phyloP scores from a whole-genome alignment of 2,888 invertebrate genomes.

The Mythimna pallens region DNA sequence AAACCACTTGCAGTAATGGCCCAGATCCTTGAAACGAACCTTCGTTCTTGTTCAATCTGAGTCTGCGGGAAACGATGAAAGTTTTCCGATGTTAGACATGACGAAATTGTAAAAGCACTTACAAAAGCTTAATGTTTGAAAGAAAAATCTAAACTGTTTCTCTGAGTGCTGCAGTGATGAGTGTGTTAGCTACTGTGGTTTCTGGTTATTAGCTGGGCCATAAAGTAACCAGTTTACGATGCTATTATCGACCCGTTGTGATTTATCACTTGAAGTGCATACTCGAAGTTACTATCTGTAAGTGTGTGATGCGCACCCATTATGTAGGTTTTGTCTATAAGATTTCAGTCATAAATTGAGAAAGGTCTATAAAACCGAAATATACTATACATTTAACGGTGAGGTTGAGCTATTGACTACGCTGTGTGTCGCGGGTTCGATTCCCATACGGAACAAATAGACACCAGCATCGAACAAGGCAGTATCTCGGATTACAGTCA shows the following conservation, averaged over 20 bases:
- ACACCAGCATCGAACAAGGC: no score
- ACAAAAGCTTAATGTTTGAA: neutral
- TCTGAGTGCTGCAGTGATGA: neutral
- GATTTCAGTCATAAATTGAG: neutral
- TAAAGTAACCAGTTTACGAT: slow-evolving; percentile 26
- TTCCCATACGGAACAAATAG: no score
- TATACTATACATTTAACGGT: no score
- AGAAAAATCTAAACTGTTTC: slow-evolving; percentile 3
- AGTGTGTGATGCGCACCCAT: neutral
- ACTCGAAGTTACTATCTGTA: neutral
- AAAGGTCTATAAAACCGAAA: neutral
- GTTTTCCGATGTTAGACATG: slow-evolving; percentile 4
- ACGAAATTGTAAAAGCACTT: slow-evolving; percentile 21
- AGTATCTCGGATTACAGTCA: no score
- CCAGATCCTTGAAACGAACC: slow-evolving; percentile 24
- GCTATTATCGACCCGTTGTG: slow-evolving; percentile 12
- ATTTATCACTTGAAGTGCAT: slow-evolving; percentile 21
- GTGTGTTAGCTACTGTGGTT: neutral
- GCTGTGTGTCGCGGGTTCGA: no score
- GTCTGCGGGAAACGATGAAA: neutral
- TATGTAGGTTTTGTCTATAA: slow-evolving; percentile 1
- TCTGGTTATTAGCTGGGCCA: slow-evolving; percentile 9
- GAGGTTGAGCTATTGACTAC: no score
- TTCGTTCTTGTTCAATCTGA: slow-evolving; percentile 6
- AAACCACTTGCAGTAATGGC: neutral